phyloP scores from a whole-genome alignment of 1,140 invertebrate species.

The Galleria mellonella region DNA sequence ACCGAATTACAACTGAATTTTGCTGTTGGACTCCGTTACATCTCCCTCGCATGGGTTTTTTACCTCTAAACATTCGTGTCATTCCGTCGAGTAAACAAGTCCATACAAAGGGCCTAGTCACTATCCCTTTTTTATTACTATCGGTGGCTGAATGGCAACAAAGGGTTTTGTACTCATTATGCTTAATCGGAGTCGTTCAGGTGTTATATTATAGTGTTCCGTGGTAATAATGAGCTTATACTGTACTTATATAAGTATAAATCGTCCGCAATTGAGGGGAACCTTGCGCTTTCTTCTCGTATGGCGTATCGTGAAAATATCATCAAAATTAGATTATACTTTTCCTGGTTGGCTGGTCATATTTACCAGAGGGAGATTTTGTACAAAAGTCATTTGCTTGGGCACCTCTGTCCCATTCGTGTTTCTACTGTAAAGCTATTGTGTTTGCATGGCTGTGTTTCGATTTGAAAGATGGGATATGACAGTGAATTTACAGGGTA shows the following conservation, averaged over 20 bases:
- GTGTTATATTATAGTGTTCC: conserved; percentile 56
- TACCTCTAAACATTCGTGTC: conserved; percentile 58
- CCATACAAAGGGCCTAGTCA: conserved; percentile 47
- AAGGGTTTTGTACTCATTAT: conserved; percentile 65
- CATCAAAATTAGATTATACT: no score
- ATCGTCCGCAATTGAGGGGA: conserved; percentile 1
- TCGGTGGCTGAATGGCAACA: conserved; percentile 57
- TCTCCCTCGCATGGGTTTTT: conserved; percentile 32
- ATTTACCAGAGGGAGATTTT: no score
- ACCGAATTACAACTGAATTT: conserved; percentile 12
- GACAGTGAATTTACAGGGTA: no score
- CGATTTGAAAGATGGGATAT: no score
- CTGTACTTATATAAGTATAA: not conserved
- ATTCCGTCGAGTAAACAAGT: conserved; percentile 57
- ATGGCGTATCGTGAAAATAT: no score
- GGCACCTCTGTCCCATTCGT: no score
- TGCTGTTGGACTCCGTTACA: conserved; percentile 18
- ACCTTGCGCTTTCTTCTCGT: not conserved
- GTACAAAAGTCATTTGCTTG: no score
- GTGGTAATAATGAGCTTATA: conserved; percentile 46
- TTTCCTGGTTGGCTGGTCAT: no score
- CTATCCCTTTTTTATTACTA: conserved; percentile 65
- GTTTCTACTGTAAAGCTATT: no score
- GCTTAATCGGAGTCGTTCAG: conserved; percentile 56
- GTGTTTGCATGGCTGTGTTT: no score